Evolutionary conservation across 2,113 vertebrate genomes (phyloP).

Genomic region (Eonycteris spelaea): DNA sequence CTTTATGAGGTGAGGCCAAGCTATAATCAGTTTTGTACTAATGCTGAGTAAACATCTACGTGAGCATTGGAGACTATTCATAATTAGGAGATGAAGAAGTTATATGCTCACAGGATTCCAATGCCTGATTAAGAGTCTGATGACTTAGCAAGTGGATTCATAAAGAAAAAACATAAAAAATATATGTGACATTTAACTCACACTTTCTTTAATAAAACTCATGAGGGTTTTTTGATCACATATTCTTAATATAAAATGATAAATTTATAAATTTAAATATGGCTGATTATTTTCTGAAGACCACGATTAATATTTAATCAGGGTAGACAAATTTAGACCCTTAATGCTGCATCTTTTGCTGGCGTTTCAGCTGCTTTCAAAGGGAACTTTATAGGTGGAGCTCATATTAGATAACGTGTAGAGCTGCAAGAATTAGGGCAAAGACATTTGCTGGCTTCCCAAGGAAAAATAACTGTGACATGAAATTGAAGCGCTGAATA

Average conservation of each 20-base stretch:
- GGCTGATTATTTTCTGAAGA: neutral
- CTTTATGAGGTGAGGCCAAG: neutral
- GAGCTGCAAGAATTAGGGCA: neutral
- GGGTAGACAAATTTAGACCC: neutral
- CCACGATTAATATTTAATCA: neutral
- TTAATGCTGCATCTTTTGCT: neutral
- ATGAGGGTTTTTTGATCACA: neutral
- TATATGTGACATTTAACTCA: neutral
- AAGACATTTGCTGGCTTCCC: neutral
- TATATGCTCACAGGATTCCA: neutral
- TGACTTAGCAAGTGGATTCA: neutral
- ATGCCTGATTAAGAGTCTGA: neutral
- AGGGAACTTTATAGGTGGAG: neutral
- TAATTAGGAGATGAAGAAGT: conserved; percentile 16
- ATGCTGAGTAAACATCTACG: neutral
- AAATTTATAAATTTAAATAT: neutral
- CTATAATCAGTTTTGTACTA: conserved; percentile 25
- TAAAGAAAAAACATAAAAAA: neutral
- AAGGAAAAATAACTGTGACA: neutral
- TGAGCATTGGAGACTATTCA: neutral
- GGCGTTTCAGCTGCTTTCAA: neutral
- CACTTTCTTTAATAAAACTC: neutral
- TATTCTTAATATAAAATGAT: neutral
- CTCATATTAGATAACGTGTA: neutral
- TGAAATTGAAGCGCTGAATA: neutral